A percentile compares a stretch with the other conserved stretches of the same genome.
Conservation (phyloP, 2,888 invertebrate genomes). For the Acleris cristana region DNA sequence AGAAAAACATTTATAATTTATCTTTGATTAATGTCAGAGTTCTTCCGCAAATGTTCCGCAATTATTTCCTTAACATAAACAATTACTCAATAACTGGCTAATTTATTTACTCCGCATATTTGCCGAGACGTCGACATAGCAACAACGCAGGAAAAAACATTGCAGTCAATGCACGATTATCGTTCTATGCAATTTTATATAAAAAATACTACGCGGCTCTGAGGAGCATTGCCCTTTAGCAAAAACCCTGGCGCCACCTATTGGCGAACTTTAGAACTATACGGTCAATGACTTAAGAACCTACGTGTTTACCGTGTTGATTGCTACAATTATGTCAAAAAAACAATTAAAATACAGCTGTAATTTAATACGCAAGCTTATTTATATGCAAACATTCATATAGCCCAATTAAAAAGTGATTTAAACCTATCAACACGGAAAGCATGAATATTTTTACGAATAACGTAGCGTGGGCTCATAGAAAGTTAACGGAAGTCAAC, state of each 20-base stretch:
- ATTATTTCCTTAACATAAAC: background rate
- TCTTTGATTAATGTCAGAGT: too few relatives aligned
- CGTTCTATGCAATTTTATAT: slow-evolving; percentile 49
- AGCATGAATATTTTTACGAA: slow-evolving; percentile 31
- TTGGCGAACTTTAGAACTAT: slow-evolving; percentile 44
- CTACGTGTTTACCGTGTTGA: slow-evolving; percentile 7
- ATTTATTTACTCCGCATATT: slow-evolving; percentile 4
- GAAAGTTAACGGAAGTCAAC: background rate
- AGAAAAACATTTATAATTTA: too few relatives aligned
- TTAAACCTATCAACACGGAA: too few relatives aligned
- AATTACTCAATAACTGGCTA: slow-evolving; percentile 4
- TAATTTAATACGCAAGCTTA: background rate
- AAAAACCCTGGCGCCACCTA: slow-evolving; percentile 61
- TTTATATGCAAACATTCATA: too few relatives aligned
- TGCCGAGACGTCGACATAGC: slow-evolving; percentile 25
- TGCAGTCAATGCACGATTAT: slow-evolving; percentile 68
- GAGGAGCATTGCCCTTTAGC: slow-evolving; percentile 33
- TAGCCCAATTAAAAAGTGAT: too few relatives aligned
- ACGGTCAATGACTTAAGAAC: slow-evolving; percentile 30
- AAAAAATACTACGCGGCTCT: slow-evolving; percentile 22
- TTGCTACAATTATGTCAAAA: slow-evolving; percentile 3
- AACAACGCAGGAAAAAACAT: slow-evolving; percentile 50
- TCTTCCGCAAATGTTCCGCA: too few relatives aligned
- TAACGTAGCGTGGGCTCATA: background rate
- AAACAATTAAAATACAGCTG: slow-evolving; percentile 2